These are phyloP conservation scores for Cephus spinipes DNA, from an alignment of 2,888 invertebrate species.

Conservation along the genomic window DNA sequence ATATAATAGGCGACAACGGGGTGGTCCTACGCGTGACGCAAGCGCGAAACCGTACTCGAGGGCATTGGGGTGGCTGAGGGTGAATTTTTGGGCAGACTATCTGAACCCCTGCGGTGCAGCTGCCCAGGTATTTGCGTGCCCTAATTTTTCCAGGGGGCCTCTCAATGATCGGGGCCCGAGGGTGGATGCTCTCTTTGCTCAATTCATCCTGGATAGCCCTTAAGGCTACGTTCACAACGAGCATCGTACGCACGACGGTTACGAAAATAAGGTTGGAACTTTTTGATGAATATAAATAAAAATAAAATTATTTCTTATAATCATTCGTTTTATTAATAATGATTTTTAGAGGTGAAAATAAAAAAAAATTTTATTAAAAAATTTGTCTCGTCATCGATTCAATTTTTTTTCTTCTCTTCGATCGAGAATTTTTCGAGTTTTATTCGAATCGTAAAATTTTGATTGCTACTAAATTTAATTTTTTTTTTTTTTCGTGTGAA, in stretches of 20 bases:
- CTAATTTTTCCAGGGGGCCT: slow-evolving; percentile 31
- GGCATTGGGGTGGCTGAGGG: slow-evolving; percentile 17
- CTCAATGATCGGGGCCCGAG: slow-evolving; percentile 15
- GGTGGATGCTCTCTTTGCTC: slow-evolving; percentile 41
- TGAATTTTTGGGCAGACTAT: slow-evolving; percentile 19
- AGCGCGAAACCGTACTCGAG: slow-evolving; percentile 41
- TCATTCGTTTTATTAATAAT: neutral
- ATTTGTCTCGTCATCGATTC: too few relatives aligned
- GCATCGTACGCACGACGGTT: neutral
- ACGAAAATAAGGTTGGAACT: neutral
- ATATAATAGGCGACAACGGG: slow-evolving; percentile 41
- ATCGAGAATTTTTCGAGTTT: neutral
- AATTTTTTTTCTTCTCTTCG: too few relatives aligned
- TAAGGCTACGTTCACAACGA: neutral
- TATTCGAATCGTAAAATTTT: neutral
- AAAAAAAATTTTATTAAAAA: too few relatives aligned
- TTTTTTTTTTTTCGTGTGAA: neutral
- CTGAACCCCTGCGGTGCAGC: slow-evolving; percentile 46
- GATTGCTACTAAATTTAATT: neutral
- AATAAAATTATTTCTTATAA: neutral
- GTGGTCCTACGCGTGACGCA: slow-evolving; percentile 33
- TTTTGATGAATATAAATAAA: neutral
- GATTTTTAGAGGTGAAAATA: too few relatives aligned
- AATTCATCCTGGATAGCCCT: neutral
- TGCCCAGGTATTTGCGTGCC: slow-evolving; percentile 54